Evolutionary conservation across 1,140 invertebrate genomes (phyloP), one percentile per base, ranked within the genome.

Genomic region (Drosophila santomea): DNA sequence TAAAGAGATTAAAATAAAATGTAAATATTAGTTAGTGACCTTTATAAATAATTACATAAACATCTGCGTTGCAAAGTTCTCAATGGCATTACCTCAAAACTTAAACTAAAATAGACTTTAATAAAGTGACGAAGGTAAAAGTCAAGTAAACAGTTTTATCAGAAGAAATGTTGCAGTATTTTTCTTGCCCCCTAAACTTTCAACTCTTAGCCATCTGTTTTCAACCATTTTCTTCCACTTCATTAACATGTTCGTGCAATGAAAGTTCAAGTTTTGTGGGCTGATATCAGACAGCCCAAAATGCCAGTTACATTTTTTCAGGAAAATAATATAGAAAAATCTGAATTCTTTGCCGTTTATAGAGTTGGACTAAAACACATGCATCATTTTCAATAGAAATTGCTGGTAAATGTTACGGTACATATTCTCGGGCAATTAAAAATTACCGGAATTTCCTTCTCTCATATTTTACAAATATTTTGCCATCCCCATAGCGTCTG

Each of bases 31-130:
- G 56, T 41, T 44, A 36, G 54, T 15, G 54, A 48, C n/a, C 11
- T 5, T 38, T 36, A 52, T 72, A 0, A 10, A 10, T 44, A 1
- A 15, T 32, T 11, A n/a, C 4, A 20, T 44, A 38, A 61, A 62
- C 15, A 73, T 63, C 44, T 51, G 35, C 28, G 14, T 77, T 88
- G 83, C 83, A 88, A 88, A 89, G 84, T 88, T 88, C 84, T 80
- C 72, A 69, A 11, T 32, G 62, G 52, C 36, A 41, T 28, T 43
- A 39, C n/a, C n/a, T 15, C 4, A 4, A 28, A n/a, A 28, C 3
- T 2, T n/a, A 10, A 17, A 35, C 7, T 14, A 6, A 7, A 0
- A 14, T 6, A 1, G 2, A 25, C 3, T 39, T 47, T 7, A 43
- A 43, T 17, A 32, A 32, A 32, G 3, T 32, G 32, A 2, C 28